phyloP scores from a whole-genome alignment of 2,113 vertebrate species.

The Limnothrissa miodon region DNA sequence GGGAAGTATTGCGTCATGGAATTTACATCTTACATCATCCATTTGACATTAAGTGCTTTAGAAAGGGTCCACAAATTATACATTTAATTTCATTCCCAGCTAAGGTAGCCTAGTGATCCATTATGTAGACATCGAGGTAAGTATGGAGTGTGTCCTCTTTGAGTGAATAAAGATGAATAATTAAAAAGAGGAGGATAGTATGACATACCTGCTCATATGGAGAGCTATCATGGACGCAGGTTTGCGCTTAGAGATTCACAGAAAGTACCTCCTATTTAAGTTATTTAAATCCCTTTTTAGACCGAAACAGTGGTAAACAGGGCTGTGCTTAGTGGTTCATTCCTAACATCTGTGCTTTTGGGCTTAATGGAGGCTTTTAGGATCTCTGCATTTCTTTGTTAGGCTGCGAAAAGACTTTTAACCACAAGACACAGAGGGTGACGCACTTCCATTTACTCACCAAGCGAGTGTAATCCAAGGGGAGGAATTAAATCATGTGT shows the following conservation, averaged over 20 bases:
- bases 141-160: neutral
- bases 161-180: conserved; percentile 16
- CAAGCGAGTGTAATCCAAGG: neutral
- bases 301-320: neutral
- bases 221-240: neutral
- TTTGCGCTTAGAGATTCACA: neutral
- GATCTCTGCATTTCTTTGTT: neutral
- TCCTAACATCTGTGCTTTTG: neutral
- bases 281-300: neutral
- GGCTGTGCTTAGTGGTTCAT: neutral
- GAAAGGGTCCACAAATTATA: neutral
- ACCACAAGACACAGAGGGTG: neutral
- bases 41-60: neutral
- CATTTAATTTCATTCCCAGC: conserved; percentile 7
- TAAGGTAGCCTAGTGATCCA: neutral
- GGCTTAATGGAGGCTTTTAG: conserved; percentile 2
- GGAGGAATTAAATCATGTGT: conserved; percentile 4
- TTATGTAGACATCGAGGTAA: neutral
- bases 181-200: neutral
- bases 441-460: neutral
- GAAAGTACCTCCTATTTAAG: neutral
- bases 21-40: neutral
- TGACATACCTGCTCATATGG: neutral
- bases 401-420: neutral
- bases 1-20: conserved; percentile 11